Base-by-base conservation (phyloP, 2,797 vertebrate species). In the Pangasius larnaudii region DNA sequence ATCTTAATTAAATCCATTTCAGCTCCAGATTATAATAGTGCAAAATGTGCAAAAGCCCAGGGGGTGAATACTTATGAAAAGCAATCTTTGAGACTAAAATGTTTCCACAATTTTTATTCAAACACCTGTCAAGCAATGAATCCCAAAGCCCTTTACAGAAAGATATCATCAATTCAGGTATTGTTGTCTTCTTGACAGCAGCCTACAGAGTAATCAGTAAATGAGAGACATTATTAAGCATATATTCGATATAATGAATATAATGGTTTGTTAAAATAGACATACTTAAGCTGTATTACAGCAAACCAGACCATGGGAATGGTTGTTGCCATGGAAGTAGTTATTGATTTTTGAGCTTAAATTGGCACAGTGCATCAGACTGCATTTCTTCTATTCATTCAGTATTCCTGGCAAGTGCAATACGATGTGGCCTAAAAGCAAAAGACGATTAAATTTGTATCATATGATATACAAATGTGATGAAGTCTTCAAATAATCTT, bases 171-270 rank as follows among this genome's bases (percentile, higher is more conserved):
- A 84, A 84, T 65, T 27, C 13, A 39, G 16, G 14, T 24, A 65
- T 83, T 51, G 46, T 53, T 84, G 36, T 85, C 30, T 71, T 72
- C 30, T n/a, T 71, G 65, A 85, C 65, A 71, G 63, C 5, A 84
- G 59, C 59, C 80, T n/a, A 65, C 39, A 53, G 83, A 53, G 65
- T 56, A 85, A 56, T 71, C 11, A 53, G 30, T 49, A 33, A 84
- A 84, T 56, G 39, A 14, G 19, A 49, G 30, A 65, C n/a, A 14
- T 67, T 83, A 71, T 84, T 1, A 69, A 53, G 18, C 56, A 27
- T 71, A 84, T 24, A 85, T 19, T 36, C 49, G 59, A 49, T 46
- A n/a, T 83, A 49, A 83, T 65, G 8, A 83, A 83, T 83, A 5
- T 1, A 39, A 83, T 9, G 11, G 2, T 46, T 84, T 84, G 3